Percentiles rank a stretch among this genome's conserved stretches.
Evolutionary conservation across 2,113 vertebrate genomes (phyloP).

Genomic region (Oreochromis tanganicae): DNA sequence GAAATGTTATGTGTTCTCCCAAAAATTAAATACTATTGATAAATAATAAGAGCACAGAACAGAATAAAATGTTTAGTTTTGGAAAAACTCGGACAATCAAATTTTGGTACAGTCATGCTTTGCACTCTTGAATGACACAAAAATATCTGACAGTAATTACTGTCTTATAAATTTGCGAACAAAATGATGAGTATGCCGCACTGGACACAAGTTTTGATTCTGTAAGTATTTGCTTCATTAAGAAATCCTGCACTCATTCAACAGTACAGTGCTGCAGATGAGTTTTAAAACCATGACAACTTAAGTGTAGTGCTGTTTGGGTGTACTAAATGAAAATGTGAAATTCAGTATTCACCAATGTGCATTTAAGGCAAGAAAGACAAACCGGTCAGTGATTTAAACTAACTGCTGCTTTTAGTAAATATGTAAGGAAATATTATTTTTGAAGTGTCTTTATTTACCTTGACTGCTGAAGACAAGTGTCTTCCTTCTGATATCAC

Average conservation of each 20-base stretch:
- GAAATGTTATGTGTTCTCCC: conserved; percentile 95
- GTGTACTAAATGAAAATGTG: neutral
- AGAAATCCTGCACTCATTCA: neutral
- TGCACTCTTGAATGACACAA: neutral
- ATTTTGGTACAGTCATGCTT: neutral
- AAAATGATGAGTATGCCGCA: neutral
- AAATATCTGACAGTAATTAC: neutral
- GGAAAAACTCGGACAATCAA: accelerated
- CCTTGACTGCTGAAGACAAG: accelerated
- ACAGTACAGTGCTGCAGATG: neutral
- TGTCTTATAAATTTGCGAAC: neutral
- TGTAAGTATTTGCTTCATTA: neutral
- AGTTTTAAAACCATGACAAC: neutral
- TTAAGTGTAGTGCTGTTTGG: neutral
- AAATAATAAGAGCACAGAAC: neutral
- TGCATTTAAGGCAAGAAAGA: neutral
- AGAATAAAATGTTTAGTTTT: neutral
- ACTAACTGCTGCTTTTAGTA: neutral
- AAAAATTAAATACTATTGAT: conserved; percentile 72
- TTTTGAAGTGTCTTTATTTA: neutral
- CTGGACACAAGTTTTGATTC: neutral
- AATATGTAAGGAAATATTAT: neutral
- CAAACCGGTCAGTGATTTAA: neutral
- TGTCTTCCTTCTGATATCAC: neutral
- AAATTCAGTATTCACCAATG: neutral